Base-by-base conservation (phyloP, 2,113 vertebrate genomes). In the Labeo rohita region DNA sequence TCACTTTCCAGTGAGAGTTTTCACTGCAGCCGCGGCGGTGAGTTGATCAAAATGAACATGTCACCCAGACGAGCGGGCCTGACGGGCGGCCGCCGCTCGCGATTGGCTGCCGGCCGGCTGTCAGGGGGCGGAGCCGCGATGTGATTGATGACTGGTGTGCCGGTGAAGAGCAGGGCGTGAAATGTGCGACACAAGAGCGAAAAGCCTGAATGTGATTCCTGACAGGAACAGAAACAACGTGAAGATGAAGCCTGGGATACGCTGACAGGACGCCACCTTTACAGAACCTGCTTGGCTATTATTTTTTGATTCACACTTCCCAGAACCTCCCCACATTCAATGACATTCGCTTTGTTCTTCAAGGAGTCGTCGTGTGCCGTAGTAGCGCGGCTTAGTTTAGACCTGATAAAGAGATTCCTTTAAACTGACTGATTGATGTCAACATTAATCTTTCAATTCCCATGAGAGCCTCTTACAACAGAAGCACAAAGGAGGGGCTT, bases 121-220 rank as follows among this genome's bases (percentile, higher is more conserved):
- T 66, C 79, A 85, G 50, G 45, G 78, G 83, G 52, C 6, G 36
- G 77, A 54, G 79, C 59, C n/a, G 3, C 18, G 68, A 6, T 34
- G 83, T 85, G 86, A 88, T 89, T 86, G 85, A 90, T 89, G 87
- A 75, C 6, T 34, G 10, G 83, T 54, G n/a, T 52, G 88, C 70
- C n/a, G 43, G 61, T 72, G 75, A 70, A 84, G 79, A 83, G 68
- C 85, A 12, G 84, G 28, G 43, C 23, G 68, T 84, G 84, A 84
- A 84, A 80, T 80, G 74, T 50, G 21, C 63, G 12, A 49, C 70
- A 68, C 4, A 52, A 83, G 84, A 73, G 77, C 74, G 34, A 86
- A 50, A 54, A 61, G 76, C 61, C 36, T 6, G 61, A 76, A 86
- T 28, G 68, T 1, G 49, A 70, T 43, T 54, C 21, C 63, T 50